These are phyloP conservation scores for Formica selysi DNA, from an alignment of 1,140 invertebrate species.

Conservation along the genomic window DNA sequence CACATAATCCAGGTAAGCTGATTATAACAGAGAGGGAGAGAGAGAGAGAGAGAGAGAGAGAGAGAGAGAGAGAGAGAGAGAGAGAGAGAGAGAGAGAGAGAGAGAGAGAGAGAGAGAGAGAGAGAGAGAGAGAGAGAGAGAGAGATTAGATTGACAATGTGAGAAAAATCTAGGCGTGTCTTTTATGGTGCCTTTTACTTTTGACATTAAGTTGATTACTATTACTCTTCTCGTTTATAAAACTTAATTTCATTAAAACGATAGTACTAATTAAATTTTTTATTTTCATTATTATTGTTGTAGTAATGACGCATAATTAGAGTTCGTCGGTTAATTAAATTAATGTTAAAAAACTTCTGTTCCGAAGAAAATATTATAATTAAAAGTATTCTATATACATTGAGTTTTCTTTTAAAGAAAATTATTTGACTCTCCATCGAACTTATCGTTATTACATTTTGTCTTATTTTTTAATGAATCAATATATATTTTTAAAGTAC, in stretches of 20 bases:
- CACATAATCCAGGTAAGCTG: constrained; percentile 93
- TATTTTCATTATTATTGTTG: neutral
- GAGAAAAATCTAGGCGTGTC: too few relatives aligned
- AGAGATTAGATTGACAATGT: too few relatives aligned
- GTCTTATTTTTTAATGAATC: too few relatives aligned
- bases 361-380: neutral
- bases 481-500: too few relatives aligned
- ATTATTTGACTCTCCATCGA: too few relatives aligned
- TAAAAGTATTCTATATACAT: too few relatives aligned
- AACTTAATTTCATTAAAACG: constrained; percentile 16
- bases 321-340: neutral
- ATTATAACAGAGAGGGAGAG: neutral
- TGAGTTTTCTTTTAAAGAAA: neutral
- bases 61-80: neutral
- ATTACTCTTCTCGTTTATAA: neutral
- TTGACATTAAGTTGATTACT: constrained; percentile 5
- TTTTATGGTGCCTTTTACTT: too few relatives aligned
- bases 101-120: neutral
- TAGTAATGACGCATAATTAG: neutral
- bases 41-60: too few relatives aligned
- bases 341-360: constrained; percentile 2
- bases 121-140: neutral
- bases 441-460: too few relatives aligned
- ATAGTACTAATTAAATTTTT: constrained; percentile 5
- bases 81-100: neutral